Evolutionary conservation across 2,113 vertebrate species (phyloP).

Genomic region (Melanostigma gelatinosum): DNA sequence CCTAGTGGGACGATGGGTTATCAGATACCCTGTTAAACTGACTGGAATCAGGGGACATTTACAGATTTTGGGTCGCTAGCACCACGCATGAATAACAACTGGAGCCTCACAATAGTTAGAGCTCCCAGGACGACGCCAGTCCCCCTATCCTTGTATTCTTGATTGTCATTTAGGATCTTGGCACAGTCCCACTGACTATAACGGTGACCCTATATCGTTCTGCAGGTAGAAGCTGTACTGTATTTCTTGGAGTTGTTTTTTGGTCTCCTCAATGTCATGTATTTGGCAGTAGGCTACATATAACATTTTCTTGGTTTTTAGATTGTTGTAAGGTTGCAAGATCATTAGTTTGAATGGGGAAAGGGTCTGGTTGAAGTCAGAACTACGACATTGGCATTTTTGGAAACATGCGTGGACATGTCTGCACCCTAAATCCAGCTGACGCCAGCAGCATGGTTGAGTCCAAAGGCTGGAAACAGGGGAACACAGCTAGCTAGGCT

Average conservation of each 20-base stretch:
- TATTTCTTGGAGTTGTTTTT: background rate
- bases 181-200: background rate
- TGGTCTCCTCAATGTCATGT: background rate
- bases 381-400: background rate
- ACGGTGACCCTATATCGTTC: background rate
- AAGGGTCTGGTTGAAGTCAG: background rate
- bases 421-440: too few relatives aligned
- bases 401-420: background rate
- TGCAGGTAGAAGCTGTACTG: background rate
- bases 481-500: background rate
- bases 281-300: background rate
- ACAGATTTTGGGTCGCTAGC: constrained; percentile 2
- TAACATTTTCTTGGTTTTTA: background rate
- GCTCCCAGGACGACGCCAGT: constrained; percentile 11
- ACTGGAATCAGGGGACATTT: constrained; percentile 29
- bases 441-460: background rate
- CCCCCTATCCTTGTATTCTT: background rate
- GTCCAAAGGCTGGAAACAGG: background rate
- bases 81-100: constrained; percentile 18
- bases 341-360: background rate
- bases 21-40: constrained; percentile 50
- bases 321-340: background rate
- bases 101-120: background rate
- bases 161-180: background rate
- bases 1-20: constrained; percentile 4